These are phyloP conservation scores for Cryptophagus acutangulus DNA, from an alignment of 2,888 invertebrate genomes.

Conservation along the genomic window DNA sequence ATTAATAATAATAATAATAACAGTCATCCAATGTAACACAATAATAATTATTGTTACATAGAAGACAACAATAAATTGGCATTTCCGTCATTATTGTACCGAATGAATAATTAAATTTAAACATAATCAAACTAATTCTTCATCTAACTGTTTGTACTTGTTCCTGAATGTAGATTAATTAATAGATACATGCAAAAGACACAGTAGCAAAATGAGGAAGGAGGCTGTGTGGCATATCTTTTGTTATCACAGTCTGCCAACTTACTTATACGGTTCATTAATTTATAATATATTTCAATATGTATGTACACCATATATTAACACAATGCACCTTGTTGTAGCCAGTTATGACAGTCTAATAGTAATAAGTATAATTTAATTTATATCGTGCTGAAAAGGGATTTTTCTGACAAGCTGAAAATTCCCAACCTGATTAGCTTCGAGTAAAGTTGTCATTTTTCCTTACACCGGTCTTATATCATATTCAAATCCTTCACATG, in stretches of 20 bases:
- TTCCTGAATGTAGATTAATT: slow-evolving; percentile 1
- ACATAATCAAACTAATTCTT: slow-evolving; percentile 1
- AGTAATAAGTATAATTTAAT: not conserved
- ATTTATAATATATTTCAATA: slow-evolving; percentile 1
- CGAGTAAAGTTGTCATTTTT: slow-evolving; percentile 1
- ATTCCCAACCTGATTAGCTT: not conserved
- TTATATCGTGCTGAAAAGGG: not conserved
- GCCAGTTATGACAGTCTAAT: not conserved
- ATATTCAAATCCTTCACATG: slow-evolving; percentile 1
- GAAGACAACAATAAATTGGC: not conserved
- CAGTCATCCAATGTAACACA: not conserved
- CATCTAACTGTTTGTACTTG: not conserved
- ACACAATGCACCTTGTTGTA: not conserved
- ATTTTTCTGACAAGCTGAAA: not conserved
- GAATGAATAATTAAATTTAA: not conserved
- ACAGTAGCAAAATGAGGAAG: slow-evolving; percentile 2
- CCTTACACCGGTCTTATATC: not conserved
- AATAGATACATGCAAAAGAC: not conserved
- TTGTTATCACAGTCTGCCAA: slow-evolving; percentile 1
- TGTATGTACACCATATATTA: not conserved
- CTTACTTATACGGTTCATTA: slow-evolving; percentile 1
- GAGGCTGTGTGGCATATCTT: slow-evolving; percentile 1
- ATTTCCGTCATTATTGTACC: slow-evolving; percentile 1
- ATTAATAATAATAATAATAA: not conserved
- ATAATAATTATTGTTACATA: slow-evolving; percentile 1